Evolutionary conservation across 2,113 vertebrate genomes (phyloP).

Genomic region (Cygnus buccinator): DNA sequence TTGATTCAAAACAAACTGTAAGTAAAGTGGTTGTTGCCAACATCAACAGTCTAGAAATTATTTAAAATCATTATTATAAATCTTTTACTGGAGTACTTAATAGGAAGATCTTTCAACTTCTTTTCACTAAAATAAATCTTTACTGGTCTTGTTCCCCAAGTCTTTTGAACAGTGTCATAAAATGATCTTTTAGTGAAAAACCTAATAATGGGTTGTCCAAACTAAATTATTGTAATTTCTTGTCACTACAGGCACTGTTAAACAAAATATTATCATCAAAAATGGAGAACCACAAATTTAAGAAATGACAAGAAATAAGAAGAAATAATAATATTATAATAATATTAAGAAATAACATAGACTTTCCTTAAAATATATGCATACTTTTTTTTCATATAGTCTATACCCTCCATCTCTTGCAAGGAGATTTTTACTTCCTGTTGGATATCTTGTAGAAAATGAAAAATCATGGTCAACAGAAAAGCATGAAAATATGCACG

Average conservation of each 20-base stretch:
- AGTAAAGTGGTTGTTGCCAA: background rate
- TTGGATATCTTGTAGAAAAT: background rate
- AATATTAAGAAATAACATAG: background rate
- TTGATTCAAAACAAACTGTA: background rate
- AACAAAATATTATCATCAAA: background rate
- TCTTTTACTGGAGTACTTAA: background rate
- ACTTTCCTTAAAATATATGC: background rate
- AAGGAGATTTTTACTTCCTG: background rate
- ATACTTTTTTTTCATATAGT: background rate
- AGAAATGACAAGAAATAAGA: background rate
- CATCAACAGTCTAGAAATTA: background rate
- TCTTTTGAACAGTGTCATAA: background rate
- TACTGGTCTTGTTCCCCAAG: background rate
- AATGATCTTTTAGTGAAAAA: background rate
- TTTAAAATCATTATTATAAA: background rate
- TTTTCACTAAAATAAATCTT: background rate
- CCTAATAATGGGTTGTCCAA: background rate
- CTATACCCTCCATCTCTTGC: background rate
- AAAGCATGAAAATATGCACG: background rate
- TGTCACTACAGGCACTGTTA: background rate
- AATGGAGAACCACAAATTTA: background rate
- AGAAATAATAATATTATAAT: too few species aligned
- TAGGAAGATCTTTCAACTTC: background rate
- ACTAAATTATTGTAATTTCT: background rate
- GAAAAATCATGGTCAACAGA: background rate